These are phyloP conservation scores for Gymnocephalus cernua DNA, from an alignment of 2,113 vertebrate genomes.

Conservation along the genomic window DNA sequence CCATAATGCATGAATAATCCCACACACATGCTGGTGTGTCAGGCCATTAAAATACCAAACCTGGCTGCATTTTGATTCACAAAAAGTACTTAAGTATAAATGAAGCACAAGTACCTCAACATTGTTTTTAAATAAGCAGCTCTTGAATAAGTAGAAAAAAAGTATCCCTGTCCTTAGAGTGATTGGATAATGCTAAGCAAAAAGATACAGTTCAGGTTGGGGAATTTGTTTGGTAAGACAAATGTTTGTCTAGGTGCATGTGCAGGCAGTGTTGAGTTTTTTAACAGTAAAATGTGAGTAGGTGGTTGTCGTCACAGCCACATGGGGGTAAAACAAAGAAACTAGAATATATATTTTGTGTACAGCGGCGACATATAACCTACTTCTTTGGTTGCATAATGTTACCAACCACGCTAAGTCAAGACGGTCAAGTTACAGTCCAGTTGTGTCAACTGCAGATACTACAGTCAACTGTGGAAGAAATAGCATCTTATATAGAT, in stretches of 20 bases:
- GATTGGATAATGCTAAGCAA: not conserved
- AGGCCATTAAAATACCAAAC: not conserved
- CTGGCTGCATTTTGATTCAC: not conserved
- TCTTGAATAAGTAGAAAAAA: not conserved
- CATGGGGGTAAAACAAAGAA: conserved; percentile 43
- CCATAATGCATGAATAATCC: not conserved
- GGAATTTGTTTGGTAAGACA: not conserved
- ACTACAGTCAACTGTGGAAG: conserved; percentile 16
- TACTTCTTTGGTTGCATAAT: conserved; percentile 50
- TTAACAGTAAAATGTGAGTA: conserved; percentile 43
- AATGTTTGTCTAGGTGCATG: not conserved
- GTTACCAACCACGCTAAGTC: conserved; percentile 44
- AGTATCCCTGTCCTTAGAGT: not conserved
- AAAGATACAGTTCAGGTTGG: conserved; percentile 4
- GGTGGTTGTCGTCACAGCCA: conserved; percentile 50
- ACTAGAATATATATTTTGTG: conserved; percentile 37
- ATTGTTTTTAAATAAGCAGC: not conserved
- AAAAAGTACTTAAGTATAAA: not conserved
- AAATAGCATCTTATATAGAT: conserved; percentile 6
- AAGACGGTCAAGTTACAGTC: conserved; percentile 50
- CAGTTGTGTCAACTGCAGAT: conserved; percentile 44
- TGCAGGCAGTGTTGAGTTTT: conserved; percentile 18
- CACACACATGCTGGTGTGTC: not conserved
- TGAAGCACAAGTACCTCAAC: not conserved
- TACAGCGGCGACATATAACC: conserved; percentile 12